These are phyloP conservation scores for Allygus modestus DNA, from an alignment of 2,888 invertebrate genomes.

Conservation along the genomic window DNA sequence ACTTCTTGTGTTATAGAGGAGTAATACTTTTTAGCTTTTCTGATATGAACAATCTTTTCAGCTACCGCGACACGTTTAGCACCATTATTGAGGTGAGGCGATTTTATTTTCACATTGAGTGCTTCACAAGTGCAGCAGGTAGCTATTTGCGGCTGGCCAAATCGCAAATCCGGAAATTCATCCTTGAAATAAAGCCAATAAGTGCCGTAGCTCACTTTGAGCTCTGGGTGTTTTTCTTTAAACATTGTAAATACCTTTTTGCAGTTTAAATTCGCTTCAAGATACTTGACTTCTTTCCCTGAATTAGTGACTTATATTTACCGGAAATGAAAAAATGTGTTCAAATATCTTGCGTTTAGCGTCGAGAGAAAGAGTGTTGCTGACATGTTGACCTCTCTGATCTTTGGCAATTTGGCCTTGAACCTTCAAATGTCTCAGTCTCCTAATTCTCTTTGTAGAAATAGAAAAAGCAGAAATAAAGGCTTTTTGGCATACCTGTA, in stretches of 20 bases:
- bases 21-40: conserved; percentile 69
- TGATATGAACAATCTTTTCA: conserved; percentile 68
- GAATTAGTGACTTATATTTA: conserved; percentile 5
- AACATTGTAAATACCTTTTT: conserved; percentile 20
- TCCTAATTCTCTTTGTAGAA: conserved; percentile 8
- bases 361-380: neutral
- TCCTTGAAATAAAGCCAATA: conserved; percentile 66
- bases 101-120: conserved; percentile 64
- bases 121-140: conserved; percentile 63
- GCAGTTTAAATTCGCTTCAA: neutral
- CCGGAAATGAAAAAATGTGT: conserved; percentile 25
- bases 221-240: neutral
- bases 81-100: conserved; percentile 63
- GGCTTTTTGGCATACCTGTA: neutral
- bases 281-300: conserved; percentile 14
- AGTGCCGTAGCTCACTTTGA: conserved; percentile 65
- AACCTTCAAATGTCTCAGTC: conserved; percentile 2
- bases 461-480: conserved; percentile 4
- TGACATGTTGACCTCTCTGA: neutral
- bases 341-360: neutral
- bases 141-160: conserved; percentile 65
- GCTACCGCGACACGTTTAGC: conserved; percentile 69
- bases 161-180: conserved; percentile 65
- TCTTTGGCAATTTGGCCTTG: neutral
- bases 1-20: conserved; percentile 67